Conservation (phyloP, 2,113 vertebrate genomes). For the Thunnus maccoyii region DNA sequence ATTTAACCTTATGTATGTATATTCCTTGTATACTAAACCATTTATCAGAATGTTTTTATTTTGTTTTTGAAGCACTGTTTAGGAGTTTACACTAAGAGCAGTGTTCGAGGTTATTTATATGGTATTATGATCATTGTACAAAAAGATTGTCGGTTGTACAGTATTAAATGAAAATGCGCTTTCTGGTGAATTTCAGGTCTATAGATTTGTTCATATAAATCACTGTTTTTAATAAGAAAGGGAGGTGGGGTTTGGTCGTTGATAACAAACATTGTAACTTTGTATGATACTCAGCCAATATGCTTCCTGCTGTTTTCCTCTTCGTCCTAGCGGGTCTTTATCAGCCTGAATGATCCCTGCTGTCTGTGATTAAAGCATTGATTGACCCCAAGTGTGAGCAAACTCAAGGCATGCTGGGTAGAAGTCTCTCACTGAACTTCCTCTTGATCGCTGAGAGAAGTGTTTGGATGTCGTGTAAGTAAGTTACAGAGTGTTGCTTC, state of each 20-base stretch:
- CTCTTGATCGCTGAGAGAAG: constrained; percentile 42
- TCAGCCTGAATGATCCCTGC: constrained; percentile 61
- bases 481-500: constrained; percentile 29
- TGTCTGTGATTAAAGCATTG: constrained; percentile 57
- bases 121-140: constrained; percentile 66
- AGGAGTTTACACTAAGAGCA: constrained; percentile 52
- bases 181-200: constrained; percentile 47
- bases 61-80: constrained; percentile 46
- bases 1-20: constrained; percentile 58
- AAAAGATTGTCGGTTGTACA: constrained; percentile 67
- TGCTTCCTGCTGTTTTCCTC: constrained; percentile 27
- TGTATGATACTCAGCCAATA: constrained; percentile 33
- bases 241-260: not conserved
- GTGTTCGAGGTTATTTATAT: constrained; percentile 69
- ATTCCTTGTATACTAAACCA: constrained; percentile 65
- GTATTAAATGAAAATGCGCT: constrained; percentile 71
- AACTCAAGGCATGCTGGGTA: constrained; percentile 69
- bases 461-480: constrained; percentile 41
- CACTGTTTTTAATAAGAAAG: constrained; percentile 36
- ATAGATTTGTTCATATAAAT: constrained; percentile 49
- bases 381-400: constrained; percentile 58
- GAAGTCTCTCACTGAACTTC: constrained; percentile 30
- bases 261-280: constrained; percentile 21
- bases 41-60: constrained; percentile 56
- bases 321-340: constrained; percentile 21